phyloP scores from a whole-genome alignment of 2,113 vertebrate species.

The Shinisaurus crocodilurus region DNA sequence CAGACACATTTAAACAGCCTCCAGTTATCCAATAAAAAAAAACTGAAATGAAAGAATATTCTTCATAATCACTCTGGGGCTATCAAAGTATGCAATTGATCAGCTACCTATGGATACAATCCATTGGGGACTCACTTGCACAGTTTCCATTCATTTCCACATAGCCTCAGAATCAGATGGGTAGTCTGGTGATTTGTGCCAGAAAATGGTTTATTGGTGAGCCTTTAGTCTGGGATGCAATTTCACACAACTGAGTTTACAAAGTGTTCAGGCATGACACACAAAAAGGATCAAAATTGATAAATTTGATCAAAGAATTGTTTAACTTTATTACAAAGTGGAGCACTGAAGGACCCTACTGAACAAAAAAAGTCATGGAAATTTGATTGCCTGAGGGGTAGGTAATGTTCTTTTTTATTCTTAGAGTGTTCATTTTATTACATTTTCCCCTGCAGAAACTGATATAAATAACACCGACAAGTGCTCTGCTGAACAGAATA shows the following conservation, averaged over 20 bases:
- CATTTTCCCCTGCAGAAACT: conserved; percentile 1
- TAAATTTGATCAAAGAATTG: conserved; percentile 27
- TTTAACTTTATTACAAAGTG: conserved; percentile 30
- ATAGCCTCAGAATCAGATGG: too few species aligned
- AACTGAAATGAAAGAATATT: not conserved
- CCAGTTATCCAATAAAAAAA: not conserved
- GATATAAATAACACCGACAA: conserved; percentile 34
- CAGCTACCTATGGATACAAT: not conserved
- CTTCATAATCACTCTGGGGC: not conserved
- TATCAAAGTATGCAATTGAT: not conserved
- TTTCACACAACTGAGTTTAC: not conserved
- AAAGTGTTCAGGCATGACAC: not conserved
- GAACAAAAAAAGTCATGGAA: conserved; percentile 4
- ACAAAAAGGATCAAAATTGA: not conserved
- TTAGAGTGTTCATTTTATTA: conserved; percentile 18
- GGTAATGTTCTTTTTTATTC: conserved; percentile 9
- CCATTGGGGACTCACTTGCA: not conserved
- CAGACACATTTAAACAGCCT: not conserved
- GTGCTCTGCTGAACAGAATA: conserved; percentile 14
- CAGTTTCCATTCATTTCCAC: not conserved
- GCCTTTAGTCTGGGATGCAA: not conserved
- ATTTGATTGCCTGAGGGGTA: conserved; percentile 23
- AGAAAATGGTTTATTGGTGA: not conserved
- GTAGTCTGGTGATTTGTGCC: not conserved
- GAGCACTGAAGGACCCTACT: not conserved